Evolutionary conservation across 2,888 invertebrate genomes (phyloP), one percentile per base, ranked within the genome.

Genomic region (Rotaria sp.): DNA sequence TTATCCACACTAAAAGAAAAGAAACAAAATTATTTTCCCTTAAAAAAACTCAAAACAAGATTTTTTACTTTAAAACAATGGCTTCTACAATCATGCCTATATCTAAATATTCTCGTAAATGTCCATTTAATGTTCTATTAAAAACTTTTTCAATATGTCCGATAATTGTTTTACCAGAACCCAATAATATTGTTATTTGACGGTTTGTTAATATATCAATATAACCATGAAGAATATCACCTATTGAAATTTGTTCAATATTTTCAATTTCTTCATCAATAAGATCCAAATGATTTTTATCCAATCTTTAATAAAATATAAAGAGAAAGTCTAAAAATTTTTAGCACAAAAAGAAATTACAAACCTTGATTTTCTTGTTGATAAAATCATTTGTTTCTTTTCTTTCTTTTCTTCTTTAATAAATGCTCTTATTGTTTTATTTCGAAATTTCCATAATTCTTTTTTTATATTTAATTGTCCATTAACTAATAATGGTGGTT

Each of bases 51-150:
- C 21, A 1, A 67, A 55, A 55, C 18, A 50, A 55, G 26, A 10
- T 35, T 18, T 35, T 8, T 35, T 67, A 67, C 67, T 67, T 30
- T 35, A 67, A 35, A 67, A 67, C 30, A 15, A 67, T 13, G 5
- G 67, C 67, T 67, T 67, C 67, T 0, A 67, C 35, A 67, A 67
- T 8, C 67, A 67, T 67, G 35, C 67, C 67, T 21, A 67, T 38
- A 67, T 67, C 67, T 67, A 67, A 67, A 67, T 30, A 67, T 67
- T 67, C 67, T 67, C 67, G 35, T 35, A 67, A 38, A 67, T 67
- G 67, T 67, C 67, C 67, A 67, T 35, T 35, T 35, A 67, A 67
- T 35, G 67, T 67, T 67, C 67, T 10, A 38, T 38, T 67, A 35
- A 35, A 2, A 35, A 67, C 67, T 67, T 67, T 67, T 18, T 67